Evolutionary conservation across 2,888 invertebrate genomes (phyloP).

Genomic region (Tholera decimalis): DNA sequence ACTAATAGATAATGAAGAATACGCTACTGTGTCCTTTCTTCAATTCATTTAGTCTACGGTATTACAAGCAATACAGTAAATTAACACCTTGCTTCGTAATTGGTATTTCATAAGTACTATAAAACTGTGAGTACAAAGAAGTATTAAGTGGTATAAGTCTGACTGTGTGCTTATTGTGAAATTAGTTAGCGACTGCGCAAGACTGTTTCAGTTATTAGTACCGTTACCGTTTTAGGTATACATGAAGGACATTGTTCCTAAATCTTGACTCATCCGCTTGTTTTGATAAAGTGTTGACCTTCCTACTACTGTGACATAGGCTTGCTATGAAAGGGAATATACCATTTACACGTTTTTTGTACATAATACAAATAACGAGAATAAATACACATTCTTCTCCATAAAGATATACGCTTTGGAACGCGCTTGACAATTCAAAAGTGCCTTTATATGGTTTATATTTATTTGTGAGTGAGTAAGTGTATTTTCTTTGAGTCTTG

Average conservation of each 20-base stretch:
- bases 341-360: no score
- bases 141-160: conserved; percentile 28
- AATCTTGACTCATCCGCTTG: background rate
- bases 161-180: conserved; percentile 37
- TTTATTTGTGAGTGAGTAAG: no score
- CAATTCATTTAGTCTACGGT: background rate
- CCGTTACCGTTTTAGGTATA: background rate
- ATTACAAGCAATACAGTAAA: conserved; percentile 30
- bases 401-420: no score
- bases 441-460: no score
- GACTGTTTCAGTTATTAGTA: background rate
- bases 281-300: background rate
- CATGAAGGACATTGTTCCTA: background rate
- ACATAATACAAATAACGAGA: no score
- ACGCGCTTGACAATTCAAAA: no score
- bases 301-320: no score
- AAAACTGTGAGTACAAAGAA: conserved; percentile 26
- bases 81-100: conserved; percentile 59
- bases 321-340: no score
- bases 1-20: no score
- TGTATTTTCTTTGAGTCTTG: no score
- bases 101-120: conserved; percentile 55
- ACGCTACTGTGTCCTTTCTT: background rate
- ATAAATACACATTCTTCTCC: no score
- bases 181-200: conserved; percentile 54